A percentile compares a stretch with the other conserved stretches of the same genome.
phyloP scores from a whole-genome alignment of 2,888 invertebrate genomes.

The Diaprepes abbreviatus region DNA sequence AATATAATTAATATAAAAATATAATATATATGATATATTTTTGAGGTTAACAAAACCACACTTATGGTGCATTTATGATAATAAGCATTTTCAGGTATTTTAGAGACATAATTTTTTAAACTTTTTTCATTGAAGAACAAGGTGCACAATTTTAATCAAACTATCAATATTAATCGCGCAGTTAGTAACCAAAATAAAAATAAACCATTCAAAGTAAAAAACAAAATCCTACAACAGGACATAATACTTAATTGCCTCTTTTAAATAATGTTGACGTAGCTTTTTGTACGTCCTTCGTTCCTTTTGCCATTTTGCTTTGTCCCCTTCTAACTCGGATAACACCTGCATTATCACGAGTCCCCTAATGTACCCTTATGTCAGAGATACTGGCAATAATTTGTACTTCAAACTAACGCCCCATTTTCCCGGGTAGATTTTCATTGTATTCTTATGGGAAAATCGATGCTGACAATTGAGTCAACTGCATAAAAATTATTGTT shows the following conservation, averaged over 20 bases:
- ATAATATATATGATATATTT: no score
- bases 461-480: conserved; percentile 16
- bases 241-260: background rate
- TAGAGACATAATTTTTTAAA: no score
- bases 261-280: background rate
- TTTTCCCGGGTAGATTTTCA: conserved; percentile 25
- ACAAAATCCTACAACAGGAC: background rate
- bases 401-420: conserved; percentile 28
- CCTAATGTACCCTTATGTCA: conserved; percentile 25
- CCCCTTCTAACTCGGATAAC: conserved; percentile 11
- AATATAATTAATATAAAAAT: no score
- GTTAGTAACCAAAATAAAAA: no score
- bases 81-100: no score
- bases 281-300: background rate
- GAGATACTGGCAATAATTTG: conserved; percentile 35
- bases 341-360: conserved; percentile 31
- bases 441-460: conserved; percentile 32
- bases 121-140: no score
- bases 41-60: no score
- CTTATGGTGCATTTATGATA: no score
- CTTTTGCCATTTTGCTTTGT: conserved; percentile 14
- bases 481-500: background rate
- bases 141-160: no score
- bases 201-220: no score
- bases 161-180: no score